Evolutionary conservation across 1,140 invertebrate species (phyloP), one percentile per base, ranked within the genome.

Genomic region (Temnothorax longispinosus): DNA sequence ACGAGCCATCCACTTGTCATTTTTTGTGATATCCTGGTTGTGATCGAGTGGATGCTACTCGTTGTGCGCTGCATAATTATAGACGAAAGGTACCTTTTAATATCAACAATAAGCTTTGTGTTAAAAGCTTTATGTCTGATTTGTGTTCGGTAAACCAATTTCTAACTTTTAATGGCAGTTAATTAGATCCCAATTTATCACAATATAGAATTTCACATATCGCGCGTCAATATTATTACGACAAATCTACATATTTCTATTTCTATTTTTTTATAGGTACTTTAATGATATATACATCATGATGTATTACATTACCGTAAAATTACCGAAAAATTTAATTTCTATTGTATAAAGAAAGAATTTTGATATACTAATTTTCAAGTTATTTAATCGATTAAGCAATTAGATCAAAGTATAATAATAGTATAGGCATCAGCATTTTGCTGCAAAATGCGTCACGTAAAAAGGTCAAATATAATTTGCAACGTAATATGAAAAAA

Each of bases 391-490:
- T 15, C 32, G 10, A 27, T 21, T 71, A 6, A n/a, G 21, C 38
- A 44, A 44, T 71, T n/a, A 3, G 15, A 38, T 67, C 15, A 18
- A 54, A 65, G 44, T 65, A n/a, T 18, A 27, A 7, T 71, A 71
- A 56, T 71, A 81, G 21, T 71, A 32, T 38, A 54, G 11, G 2
- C 35, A 44, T 81, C 27, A 56, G 38, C 21, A 44, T 56, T 54
- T 67, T 6, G 0, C n/a, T 81, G 21, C 15, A 32, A 81, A 44
- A 71, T 56, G 10, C 21, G 32, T 60, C 27, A 47, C 11, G 21
- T 13, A 56, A 32, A 69, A 81, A 71, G 47, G 38, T 69, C 15
- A 56, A 38, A 80, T 41, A 69, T 71, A 69, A 81, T 56, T 56
- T 56, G 6, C 58, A 78, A 56, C 6, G 10, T 69, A 2, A 21